Evolutionary conservation across 2,888 invertebrate genomes (phyloP), one percentile per base, ranked within the genome.

Genomic region (Thymelicus acteon): DNA sequence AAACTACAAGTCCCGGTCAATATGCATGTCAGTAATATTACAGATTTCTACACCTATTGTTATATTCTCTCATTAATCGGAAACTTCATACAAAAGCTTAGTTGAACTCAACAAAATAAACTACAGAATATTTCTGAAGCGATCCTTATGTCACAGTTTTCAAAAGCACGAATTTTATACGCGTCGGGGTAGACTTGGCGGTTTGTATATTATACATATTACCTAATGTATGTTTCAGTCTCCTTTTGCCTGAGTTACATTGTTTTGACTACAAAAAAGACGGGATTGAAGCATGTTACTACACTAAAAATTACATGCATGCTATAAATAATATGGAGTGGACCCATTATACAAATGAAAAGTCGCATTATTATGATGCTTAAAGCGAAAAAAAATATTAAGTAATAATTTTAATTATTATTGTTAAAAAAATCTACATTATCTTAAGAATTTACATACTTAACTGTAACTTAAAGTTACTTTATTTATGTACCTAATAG

Each of bases 51-150:
- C 79, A 78, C 73, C 85, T 88, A 88, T 73, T 62, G 77, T 80
- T 81, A 85, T 86, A 82, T 87, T 88, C 86, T 87, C 87, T 88
- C 88, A 77, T 84, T 40, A 77, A 85, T 80, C 77, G 78, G 84
- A 83, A 83, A 81, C 75, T 76, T 78, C 75, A 79, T 81, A 84
- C 81, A 82, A 84, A 82, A 87, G 86, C 85, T 82, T 79, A 78
- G 75, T 61, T 73, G 79, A 86, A 77, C 78, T 75, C 78, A 88
- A 86, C 78, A 73, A 84, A 85, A 85, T 81, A 72, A 85, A 83
- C 83, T 85, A 86, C 81, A 81, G 77, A 82, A 79, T 81, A 83
- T 84, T 82, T 83, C 79, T 81, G 81, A 89, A 90, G 90, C 90
- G 81, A 85, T 83, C 80, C 77, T 80, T 86, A 87, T 84, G 80